Percentiles rank a stretch among this genome's conserved stretches.
These are phyloP conservation scores for Pteria penguin DNA, from an alignment of 2,888 invertebrate genomes.

Conservation along the genomic window DNA sequence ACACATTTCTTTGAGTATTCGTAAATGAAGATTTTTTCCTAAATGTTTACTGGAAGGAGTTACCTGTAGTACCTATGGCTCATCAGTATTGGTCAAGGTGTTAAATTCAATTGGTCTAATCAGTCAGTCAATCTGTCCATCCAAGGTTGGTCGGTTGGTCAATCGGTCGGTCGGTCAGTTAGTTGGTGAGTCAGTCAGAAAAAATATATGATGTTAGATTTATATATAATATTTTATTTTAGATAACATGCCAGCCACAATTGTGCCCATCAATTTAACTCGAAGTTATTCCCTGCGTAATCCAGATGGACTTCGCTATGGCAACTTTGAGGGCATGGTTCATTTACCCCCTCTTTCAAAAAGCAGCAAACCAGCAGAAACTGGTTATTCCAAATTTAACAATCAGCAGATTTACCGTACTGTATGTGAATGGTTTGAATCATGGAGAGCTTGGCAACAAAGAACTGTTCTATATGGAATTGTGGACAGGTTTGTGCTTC, in stretches of 20 bases:
- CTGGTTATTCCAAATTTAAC: slow-evolving; percentile 61
- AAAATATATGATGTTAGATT: not conserved
- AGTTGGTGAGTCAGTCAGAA: not conserved
- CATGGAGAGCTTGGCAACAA: slow-evolving; percentile 77
- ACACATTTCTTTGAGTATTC: no score
- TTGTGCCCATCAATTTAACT: slow-evolving; percentile 62
- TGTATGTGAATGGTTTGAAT: slow-evolving; percentile 73
- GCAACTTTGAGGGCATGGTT: slow-evolving; percentile 69
- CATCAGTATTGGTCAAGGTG: not conserved
- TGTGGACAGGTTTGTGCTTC: slow-evolving; percentile 75
- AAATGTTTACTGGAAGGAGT: not conserved
- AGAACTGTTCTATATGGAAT: slow-evolving; percentile 71
- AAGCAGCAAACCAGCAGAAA: slow-evolving; percentile 39
- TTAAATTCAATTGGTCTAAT: not conserved
- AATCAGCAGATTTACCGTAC: slow-evolving; percentile 71
- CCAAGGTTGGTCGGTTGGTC: not conserved
- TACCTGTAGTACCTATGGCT: not conserved
- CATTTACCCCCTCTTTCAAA: slow-evolving; percentile 63
- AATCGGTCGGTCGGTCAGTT: no score
- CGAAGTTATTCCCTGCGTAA: slow-evolving; percentile 61
- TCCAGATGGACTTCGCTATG: slow-evolving; percentile 64
- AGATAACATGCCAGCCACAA: slow-evolving; percentile 64
- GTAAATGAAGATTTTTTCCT: no score
- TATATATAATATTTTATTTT: not conserved
- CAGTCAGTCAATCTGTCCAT: not conserved